Conservation (phyloP, 2,888 invertebrate genomes). For the Nephrotoma appendiculata region DNA sequence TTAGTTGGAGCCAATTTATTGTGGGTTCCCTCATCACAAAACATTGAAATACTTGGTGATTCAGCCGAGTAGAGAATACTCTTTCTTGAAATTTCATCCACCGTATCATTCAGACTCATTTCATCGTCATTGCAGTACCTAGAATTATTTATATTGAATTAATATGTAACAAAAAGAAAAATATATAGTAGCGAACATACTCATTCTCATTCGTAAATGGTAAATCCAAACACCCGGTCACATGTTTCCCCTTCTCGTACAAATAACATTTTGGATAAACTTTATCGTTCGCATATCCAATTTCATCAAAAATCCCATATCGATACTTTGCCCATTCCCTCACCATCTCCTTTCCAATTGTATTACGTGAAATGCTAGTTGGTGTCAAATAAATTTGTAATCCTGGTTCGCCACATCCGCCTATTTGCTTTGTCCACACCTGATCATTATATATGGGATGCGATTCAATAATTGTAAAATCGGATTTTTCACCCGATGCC, state of each 20-base stretch:
- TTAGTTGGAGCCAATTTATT: constrained; percentile 47
- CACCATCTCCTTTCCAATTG: constrained; percentile 34
- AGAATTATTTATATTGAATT: neutral
- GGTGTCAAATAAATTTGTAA: constrained; percentile 41
- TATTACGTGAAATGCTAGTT: constrained; percentile 23
- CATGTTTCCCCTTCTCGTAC: constrained; percentile 20
- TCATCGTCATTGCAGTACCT: neutral
- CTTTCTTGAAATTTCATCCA: constrained; percentile 33
- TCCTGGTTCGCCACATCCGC: constrained; percentile 41
- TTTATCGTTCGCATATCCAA: constrained; percentile 40
- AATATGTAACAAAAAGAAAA: neutral
- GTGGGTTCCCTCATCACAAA: constrained; percentile 46
- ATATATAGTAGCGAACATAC: constrained; percentile 22
- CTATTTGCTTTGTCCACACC: constrained; percentile 46
- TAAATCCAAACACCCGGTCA: constrained; percentile 39
- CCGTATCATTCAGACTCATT: neutral
- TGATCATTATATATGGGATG: constrained; percentile 37
- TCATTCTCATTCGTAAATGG: constrained; percentile 33
- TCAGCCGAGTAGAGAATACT: constrained; percentile 40
- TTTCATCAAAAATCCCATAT: constrained; percentile 54
- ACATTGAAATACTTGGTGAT: constrained; percentile 37
- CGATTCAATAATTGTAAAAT: constrained; percentile 37
- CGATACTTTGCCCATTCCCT: constrained; percentile 51
- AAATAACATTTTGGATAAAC: constrained; percentile 42
- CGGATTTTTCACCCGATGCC: constrained; percentile 37